Evolutionary conservation across 2,888 invertebrate species (phyloP).

Genomic region (Papilio gigon): DNA sequence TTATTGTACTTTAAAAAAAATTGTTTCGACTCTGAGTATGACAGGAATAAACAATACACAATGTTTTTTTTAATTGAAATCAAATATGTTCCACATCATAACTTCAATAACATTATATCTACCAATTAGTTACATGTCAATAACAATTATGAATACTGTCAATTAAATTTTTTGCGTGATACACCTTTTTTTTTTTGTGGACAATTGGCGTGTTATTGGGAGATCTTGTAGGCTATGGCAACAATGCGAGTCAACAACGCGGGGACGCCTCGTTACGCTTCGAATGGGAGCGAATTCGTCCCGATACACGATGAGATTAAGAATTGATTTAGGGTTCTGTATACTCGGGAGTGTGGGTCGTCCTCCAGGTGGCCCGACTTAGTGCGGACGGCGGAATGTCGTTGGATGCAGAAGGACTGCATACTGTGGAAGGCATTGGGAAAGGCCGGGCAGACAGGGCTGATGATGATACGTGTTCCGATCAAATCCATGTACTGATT

Average conservation of each 20-base stretch:
- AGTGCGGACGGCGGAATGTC: too few species aligned
- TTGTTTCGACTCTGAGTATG: too few species aligned
- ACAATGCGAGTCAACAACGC: slow-evolving; percentile 71
- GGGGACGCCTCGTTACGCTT: slow-evolving; percentile 72
- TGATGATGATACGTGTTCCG: too few species aligned
- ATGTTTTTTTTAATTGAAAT: slow-evolving; percentile 35
- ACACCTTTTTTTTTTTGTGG: slow-evolving; percentile 43
- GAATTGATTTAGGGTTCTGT: slow-evolving; percentile 49
- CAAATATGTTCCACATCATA: slow-evolving; percentile 64
- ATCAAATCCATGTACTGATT: too few species aligned
- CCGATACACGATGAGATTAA: slow-evolving; percentile 60
- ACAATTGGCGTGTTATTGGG: slow-evolving; percentile 65
- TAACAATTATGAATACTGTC: slow-evolving; percentile 60
- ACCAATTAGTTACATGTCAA: slow-evolving; percentile 59
- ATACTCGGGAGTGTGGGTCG: too few species aligned
- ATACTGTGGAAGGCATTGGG: too few species aligned
- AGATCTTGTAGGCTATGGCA: slow-evolving; percentile 72
- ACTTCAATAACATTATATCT: slow-evolving; percentile 57
- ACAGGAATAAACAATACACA: too few species aligned
- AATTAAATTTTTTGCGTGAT: slow-evolving; percentile 59
- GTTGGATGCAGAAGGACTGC: too few species aligned
- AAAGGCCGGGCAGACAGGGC: too few species aligned
- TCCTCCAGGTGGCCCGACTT: too few species aligned
- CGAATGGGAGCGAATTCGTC: slow-evolving; percentile 64
- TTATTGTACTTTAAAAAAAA: too few species aligned